phyloP scores from a whole-genome alignment of 2,797 vertebrate genomes.

The Ictinia mississippiensis region DNA sequence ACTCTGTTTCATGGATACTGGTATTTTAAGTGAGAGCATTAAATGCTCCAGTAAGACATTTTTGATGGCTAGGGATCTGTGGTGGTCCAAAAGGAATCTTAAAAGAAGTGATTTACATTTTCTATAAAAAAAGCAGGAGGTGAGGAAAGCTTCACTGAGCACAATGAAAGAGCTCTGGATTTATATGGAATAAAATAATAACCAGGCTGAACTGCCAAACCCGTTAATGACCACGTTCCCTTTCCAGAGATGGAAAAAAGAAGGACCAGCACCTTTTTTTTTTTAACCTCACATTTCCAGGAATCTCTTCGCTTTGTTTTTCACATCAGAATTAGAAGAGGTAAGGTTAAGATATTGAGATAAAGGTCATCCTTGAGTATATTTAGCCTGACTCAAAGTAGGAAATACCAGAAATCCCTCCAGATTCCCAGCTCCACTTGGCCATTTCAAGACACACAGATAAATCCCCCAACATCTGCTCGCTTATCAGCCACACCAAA shows the following conservation, averaged over 20 bases:
- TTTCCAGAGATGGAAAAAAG: slow-evolving; percentile 35
- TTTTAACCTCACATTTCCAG: slow-evolving; percentile 4
- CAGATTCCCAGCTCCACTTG: background rate
- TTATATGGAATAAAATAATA: slow-evolving; percentile 49
- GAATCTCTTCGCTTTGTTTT: slow-evolving; percentile 24
- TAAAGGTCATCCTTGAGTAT: background rate
- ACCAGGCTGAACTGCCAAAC: slow-evolving; percentile 33
- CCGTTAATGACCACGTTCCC: slow-evolving; percentile 12
- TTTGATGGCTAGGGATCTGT: background rate
- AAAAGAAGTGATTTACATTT: slow-evolving; percentile 21
- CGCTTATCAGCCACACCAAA: background rate
- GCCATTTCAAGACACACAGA: background rate
- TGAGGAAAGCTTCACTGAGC: slow-evolving; percentile 28
- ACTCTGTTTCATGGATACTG: background rate
- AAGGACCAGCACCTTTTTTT: background rate
- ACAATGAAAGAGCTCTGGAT: slow-evolving; percentile 10
- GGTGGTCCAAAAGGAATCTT: background rate
- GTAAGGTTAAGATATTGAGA: background rate
- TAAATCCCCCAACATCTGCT: background rate
- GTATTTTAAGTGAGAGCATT: background rate
- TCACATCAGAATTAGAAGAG: background rate
- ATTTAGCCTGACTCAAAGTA: slow-evolving; percentile 17
- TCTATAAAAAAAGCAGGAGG: background rate
- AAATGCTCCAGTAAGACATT: background rate
- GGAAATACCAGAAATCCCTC: slow-evolving; percentile 31